phyloP scores from a whole-genome alignment of 2,113 vertebrate genomes.

The Perognathus longimembris region DNA sequence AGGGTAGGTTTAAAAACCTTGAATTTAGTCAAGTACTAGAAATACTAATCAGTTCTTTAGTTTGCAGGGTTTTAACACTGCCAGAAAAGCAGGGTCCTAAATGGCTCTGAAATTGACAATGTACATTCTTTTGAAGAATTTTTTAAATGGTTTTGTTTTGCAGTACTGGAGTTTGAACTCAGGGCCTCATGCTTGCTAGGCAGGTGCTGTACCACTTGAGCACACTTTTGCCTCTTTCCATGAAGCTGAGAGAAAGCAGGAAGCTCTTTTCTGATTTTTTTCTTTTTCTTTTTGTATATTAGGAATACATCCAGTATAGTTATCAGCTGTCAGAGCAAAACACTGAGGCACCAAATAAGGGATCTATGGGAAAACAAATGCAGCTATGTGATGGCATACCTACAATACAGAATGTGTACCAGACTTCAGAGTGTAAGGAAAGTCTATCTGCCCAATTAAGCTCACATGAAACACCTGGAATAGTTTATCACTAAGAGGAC shows the following conservation, averaged over 20 bases:
- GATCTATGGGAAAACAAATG: background rate
- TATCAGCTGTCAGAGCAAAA: slow-evolving; percentile 11
- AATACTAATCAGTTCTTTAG: background rate
- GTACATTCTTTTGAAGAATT: background rate
- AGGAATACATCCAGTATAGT: background rate
- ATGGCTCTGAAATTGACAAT: slow-evolving; percentile 70
- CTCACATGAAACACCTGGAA: background rate
- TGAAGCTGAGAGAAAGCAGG: background rate
- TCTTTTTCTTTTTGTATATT: background rate
- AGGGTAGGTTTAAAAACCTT: slow-evolving; percentile 48
- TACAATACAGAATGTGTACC: background rate
- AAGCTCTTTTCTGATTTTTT: background rate
- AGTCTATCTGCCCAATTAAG: background rate
- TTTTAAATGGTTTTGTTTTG: too few relatives aligned
- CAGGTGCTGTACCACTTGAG: too few relatives aligned
- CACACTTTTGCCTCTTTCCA: background rate
- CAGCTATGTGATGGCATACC: background rate
- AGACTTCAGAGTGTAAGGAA: background rate
- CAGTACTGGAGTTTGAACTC: too few relatives aligned
- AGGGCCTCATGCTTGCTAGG: too few relatives aligned
- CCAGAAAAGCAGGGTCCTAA: slow-evolving; percentile 66
- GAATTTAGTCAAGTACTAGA: slow-evolving; percentile 33
- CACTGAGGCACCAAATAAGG: background rate
- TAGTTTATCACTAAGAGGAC: background rate
- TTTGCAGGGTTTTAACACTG: background rate